Conservation (phyloP, 2,113 vertebrate species). For the Arenaria interpres region DNA sequence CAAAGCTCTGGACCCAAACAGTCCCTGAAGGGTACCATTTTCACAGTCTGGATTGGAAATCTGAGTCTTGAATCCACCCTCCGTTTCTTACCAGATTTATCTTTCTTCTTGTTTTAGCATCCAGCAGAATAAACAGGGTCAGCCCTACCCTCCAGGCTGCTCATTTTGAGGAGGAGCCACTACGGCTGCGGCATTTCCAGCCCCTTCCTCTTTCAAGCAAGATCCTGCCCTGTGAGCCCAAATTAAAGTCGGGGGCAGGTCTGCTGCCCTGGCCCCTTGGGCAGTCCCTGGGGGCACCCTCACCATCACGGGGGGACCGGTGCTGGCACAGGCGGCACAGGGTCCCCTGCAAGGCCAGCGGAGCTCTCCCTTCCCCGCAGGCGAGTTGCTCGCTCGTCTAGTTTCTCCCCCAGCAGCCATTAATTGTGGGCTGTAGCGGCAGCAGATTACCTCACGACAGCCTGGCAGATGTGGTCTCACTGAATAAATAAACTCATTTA, state of each 20-base stretch:
- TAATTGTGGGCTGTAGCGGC: slow-evolving; percentile 40
- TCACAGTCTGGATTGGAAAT: background rate
- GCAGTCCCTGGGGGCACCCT: accelerated
- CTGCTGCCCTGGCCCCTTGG: accelerated
- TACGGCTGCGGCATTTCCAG: background rate
- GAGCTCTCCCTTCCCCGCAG: background rate
- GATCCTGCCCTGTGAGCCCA: accelerated
- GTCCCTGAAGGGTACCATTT: background rate
- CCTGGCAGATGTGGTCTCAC: slow-evolving; percentile 59
- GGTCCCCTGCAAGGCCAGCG: background rate
- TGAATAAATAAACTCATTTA: slow-evolving; percentile 74
- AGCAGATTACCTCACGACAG: slow-evolving; percentile 67
- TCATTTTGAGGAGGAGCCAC: background rate
- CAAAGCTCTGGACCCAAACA: background rate
- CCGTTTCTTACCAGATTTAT: background rate
- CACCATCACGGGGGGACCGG: accelerated
- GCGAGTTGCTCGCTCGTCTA: background rate
- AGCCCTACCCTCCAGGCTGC: background rate
- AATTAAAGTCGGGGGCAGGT: accelerated
- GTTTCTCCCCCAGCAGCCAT: slow-evolving; percentile 40
- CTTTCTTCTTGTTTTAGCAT: background rate
- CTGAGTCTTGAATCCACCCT: background rate
- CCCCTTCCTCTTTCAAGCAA: background rate
- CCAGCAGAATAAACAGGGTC: background rate
- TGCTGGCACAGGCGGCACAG: accelerated